Base-by-base conservation (phyloP, 1,140 invertebrate genomes). In the Nasonia longicornis region DNA sequence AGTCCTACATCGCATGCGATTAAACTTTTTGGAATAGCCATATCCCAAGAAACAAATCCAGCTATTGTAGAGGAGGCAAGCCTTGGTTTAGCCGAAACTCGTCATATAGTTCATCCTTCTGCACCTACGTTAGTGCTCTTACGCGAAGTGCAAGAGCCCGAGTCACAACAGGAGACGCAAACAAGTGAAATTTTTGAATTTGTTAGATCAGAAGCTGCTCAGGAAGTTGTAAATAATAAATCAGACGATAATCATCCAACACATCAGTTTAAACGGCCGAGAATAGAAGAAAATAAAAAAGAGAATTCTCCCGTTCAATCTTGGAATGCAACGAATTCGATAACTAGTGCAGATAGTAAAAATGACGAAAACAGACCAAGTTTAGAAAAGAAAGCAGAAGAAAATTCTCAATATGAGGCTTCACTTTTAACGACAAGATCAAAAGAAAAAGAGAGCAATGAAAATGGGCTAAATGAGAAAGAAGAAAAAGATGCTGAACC, bases 1-100 rank as follows among this genome's bases (percentile, higher is more conserved):
- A 45, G 71, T 42, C 58, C 75, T n/a, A 78, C 63, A 3, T 67
- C 67, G 2, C 66, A 66, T 67, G 75, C 76, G 11, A 78, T 82
- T 29, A 31, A 77, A 66, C 73, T 82, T 26, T 82, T 77, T 52
- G 70, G 75, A n/a, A 52, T 67, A 66, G 75, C 63, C 22, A 31
- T 82, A 31, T 76, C 67, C 42, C 48, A 82, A 73, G 69, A 82
- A 8, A 31, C 14, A 14, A 45, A 78, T 48, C 10, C 22, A 22
- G 26, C 72, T 66, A 73, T 82, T 48, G 31, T 72, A n/a, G 42
- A 82, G 16, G 80, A 82, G 66, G 80, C 80, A 26, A 82, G 2
- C 58, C 70, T 64, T 22, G 80, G 69, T 31, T 77, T 82, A 29
- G 76, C 75, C 16, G 75, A 64, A 52, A 4, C 67, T 31, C 75